Conservation (phyloP, 2,113 vertebrate genomes). For the Ceyx margarethae region DNA sequence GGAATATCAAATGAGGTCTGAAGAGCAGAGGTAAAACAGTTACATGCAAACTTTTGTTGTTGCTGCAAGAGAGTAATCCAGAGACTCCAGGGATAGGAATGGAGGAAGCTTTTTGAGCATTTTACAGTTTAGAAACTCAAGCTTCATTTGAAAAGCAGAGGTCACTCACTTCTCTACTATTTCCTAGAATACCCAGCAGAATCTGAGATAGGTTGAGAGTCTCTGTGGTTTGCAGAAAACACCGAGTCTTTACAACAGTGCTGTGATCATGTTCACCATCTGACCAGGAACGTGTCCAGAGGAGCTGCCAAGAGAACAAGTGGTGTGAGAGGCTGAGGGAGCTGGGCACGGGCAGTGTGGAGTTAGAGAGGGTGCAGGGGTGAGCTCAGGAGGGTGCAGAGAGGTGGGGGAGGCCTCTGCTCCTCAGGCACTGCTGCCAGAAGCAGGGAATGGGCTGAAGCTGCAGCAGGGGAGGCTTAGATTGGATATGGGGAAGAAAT, state of each 20-base stretch:
- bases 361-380: no score
- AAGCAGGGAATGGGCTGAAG: no score
- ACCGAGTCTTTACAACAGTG: not conserved
- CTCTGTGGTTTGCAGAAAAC: not conserved
- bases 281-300: no score
- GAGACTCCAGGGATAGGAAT: not conserved
- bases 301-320: no score
- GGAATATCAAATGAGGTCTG: not conserved
- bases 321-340: no score
- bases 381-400: no score
- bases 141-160: not conserved
- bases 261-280: not conserved
- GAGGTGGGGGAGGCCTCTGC: no score
- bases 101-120: not conserved
- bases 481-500: no score
- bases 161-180: not conserved
- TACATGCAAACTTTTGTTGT: not conserved
- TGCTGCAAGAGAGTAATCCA: not conserved
- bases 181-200: not conserved
- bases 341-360: no score
- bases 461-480: no score
- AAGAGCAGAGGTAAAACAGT: not conserved
- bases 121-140: not conserved
- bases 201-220: not conserved
- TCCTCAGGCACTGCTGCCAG: no score